Conservation (phyloP, 2,113 vertebrate genomes). For the Onychostruthus taczanowskii region DNA sequence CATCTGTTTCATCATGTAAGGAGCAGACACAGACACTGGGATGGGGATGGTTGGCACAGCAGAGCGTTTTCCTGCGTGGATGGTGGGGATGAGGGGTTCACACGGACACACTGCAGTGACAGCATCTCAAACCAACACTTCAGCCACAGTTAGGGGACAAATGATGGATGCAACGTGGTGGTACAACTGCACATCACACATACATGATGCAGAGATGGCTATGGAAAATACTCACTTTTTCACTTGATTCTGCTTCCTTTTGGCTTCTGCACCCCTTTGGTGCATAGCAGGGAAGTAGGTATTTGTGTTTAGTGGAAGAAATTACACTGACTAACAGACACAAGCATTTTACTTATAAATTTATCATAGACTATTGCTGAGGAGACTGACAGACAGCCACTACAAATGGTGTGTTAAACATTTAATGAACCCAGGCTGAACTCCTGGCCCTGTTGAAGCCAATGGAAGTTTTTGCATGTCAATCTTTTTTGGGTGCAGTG, state of each 20-base stretch:
- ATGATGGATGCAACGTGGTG: not conserved
- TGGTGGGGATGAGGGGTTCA: not conserved
- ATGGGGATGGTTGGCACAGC: not conserved
- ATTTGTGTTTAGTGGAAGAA: conserved; percentile 68
- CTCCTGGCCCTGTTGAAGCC: conserved; percentile 12
- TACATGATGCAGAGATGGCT: conserved; percentile 60
- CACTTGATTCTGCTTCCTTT: conserved; percentile 73
- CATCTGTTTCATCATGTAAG: conserved; percentile 27
- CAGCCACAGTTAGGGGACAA: conserved; percentile 14
- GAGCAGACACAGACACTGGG: not conserved
- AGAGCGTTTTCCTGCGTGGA: not conserved
- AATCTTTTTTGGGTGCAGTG: not conserved
- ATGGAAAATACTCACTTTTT: conserved; percentile 80
- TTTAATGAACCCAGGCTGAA: conserved; percentile 63
- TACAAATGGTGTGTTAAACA: conserved; percentile 53
- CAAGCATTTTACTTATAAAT: conserved; percentile 60
- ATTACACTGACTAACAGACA: conserved; percentile 60
- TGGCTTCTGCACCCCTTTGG: conserved; percentile 74
- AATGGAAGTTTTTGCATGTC: not conserved
- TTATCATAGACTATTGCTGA: conserved; percentile 48
- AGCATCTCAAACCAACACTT: conserved; percentile 40
- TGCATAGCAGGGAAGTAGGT: conserved; percentile 71
- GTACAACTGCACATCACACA: not conserved
- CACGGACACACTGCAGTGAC: not conserved
- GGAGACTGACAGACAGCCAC: conserved; percentile 42